Percentiles rank a stretch among this genome's conserved stretches.
Evolutionary conservation across 2,113 vertebrate species (phyloP).

Genomic region (Psilopsiagon aymara): DNA sequence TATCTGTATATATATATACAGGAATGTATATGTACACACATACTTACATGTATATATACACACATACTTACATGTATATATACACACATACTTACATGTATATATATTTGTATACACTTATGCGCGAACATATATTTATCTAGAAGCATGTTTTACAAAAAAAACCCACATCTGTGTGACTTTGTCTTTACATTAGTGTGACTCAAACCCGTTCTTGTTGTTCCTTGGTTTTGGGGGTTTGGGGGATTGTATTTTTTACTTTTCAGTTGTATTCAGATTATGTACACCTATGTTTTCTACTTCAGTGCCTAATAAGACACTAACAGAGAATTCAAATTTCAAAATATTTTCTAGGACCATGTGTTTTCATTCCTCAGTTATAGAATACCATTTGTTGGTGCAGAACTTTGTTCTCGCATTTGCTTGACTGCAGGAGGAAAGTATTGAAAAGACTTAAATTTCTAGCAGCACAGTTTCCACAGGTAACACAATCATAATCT

Average conservation of each 20-base stretch:
- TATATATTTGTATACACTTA: no score
- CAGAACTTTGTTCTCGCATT: background rate
- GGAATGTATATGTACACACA: fast-evolving
- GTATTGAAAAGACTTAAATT: background rate
- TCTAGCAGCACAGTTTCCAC: background rate
- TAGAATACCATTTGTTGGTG: background rate
- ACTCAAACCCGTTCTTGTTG: fast-evolving
- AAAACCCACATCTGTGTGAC: fast-evolving
- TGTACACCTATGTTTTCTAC: background rate
- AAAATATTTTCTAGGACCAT: background rate
- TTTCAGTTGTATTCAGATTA: background rate
- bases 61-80: no score
- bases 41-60: fast-evolving
- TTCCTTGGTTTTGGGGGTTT: fast-evolving
- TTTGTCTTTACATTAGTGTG: background rate
- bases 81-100: no score
- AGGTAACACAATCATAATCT: background rate
- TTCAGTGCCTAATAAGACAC: background rate
- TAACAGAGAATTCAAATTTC: background rate
- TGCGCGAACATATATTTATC: fast-evolving
- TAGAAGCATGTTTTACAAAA: background rate
- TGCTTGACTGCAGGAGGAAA: background rate
- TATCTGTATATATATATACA: background rate
- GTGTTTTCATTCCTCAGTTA: background rate
- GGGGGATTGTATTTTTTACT: fast-evolving